Percentiles rank a stretch among this genome's conserved stretches.
Evolutionary conservation across 2,888 invertebrate genomes (phyloP).

Genomic region (Cacoxenus indagator): DNA sequence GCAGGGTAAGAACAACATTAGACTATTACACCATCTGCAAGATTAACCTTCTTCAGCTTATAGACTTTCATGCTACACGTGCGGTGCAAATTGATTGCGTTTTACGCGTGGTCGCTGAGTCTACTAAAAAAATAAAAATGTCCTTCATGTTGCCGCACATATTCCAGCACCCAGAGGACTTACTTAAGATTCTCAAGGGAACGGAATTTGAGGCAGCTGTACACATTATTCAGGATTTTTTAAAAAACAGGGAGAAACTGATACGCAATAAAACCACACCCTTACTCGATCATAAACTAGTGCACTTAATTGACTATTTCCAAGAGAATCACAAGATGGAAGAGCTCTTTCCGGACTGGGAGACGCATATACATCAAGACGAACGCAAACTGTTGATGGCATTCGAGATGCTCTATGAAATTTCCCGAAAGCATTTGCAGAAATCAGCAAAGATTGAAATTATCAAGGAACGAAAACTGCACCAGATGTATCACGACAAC

Average conservation of each 20-base stretch:
- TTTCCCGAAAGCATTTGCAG: constrained; percentile 39
- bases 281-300: constrained; percentile 33
- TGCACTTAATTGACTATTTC: constrained; percentile 42
- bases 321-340: constrained; percentile 32
- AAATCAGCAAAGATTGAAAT: constrained; percentile 46
- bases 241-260: constrained; percentile 32
- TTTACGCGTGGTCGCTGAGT: constrained; percentile 27
- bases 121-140: constrained; percentile 38
- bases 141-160: constrained; percentile 43
- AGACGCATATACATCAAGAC: constrained; percentile 22
- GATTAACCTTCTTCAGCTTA: too few species aligned
- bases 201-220: constrained; percentile 34
- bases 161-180: constrained; percentile 27
- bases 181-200: constrained; percentile 13
- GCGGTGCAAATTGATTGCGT: constrained; percentile 40
- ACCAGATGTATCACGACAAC: constrained; percentile 40
- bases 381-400: constrained; percentile 38
- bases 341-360: constrained; percentile 35
- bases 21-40: too few species aligned
- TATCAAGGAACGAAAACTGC: constrained; percentile 43
- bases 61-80: constrained; percentile 36
- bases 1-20: too few species aligned
- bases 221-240: constrained; percentile 28
- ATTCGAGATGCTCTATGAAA: constrained; percentile 34
- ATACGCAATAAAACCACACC: constrained; percentile 27